Percentiles rank a stretch among this genome's conserved stretches.
These are phyloP conservation scores for Odontamblyopus lacepedii DNA, from an alignment of 2,797 vertebrate species.

Conservation along the genomic window DNA sequence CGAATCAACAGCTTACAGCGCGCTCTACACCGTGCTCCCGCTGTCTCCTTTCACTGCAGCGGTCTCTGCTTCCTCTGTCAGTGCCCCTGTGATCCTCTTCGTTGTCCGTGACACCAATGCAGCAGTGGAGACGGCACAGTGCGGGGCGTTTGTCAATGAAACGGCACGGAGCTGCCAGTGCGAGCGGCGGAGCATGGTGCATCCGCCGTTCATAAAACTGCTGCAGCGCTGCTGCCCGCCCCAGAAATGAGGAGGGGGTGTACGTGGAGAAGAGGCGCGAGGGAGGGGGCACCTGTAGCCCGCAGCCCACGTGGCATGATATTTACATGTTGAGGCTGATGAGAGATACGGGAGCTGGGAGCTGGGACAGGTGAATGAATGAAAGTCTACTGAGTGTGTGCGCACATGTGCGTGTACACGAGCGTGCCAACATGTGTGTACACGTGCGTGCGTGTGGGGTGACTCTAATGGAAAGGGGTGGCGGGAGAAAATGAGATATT, in stretches of 20 bases:
- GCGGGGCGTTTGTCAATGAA: constrained; percentile 65
- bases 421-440: constrained; percentile 1
- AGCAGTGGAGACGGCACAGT: constrained; percentile 34
- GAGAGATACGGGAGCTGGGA: constrained; percentile 10
- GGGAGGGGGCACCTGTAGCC: constrained; percentile 57
- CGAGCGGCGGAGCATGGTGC: constrained; percentile 55
- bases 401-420: constrained; percentile 18
- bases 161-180: constrained; percentile 39
- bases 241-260: constrained; percentile 35
- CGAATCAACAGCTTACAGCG: constrained; percentile 60
- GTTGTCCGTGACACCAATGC: constrained; percentile 66
- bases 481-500: constrained; percentile 9
- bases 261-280: neutral
- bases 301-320: constrained; percentile 65
- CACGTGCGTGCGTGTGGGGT: constrained; percentile 5
- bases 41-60: constrained; percentile 51
- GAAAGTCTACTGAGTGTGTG: constrained; percentile 10
- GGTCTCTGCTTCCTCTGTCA: constrained; percentile 26
- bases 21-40: constrained; percentile 24
- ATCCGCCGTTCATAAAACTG: constrained; percentile 66
- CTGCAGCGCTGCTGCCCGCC: constrained; percentile 70
- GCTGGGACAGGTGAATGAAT: constrained; percentile 45
- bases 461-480: neutral
- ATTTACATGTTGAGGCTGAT: constrained; percentile 60
- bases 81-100: constrained; percentile 39